Conservation (phyloP, 2,113 vertebrate species). For the Labeo catla region DNA sequence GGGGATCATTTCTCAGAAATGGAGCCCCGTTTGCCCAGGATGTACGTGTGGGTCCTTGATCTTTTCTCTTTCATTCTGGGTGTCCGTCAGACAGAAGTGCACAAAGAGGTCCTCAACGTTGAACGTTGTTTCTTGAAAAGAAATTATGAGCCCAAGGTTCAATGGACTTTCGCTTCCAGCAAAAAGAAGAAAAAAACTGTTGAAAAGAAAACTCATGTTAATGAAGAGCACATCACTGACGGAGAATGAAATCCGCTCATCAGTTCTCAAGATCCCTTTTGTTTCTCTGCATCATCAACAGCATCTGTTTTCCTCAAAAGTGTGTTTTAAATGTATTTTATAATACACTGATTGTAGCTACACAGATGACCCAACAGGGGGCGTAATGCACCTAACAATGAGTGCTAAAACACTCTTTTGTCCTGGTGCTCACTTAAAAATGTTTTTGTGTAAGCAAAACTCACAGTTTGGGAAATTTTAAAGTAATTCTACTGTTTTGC, state of each 20-base stretch:
- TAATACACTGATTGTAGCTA: not conserved
- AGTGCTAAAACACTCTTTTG: not conserved
- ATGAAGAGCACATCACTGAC: not conserved
- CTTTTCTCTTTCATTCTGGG: slow-evolving; percentile 74
- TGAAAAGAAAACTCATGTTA: not conserved
- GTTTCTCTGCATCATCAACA: not conserved
- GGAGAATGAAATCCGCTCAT: not conserved
- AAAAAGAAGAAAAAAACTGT: not conserved
- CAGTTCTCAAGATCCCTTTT: not conserved
- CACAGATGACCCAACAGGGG: slow-evolving; percentile 3
- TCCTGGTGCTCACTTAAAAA: not conserved
- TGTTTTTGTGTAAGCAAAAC: not conserved
- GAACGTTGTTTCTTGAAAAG: slow-evolving; percentile 63
- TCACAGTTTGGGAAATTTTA: not conserved
- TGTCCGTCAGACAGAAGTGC: slow-evolving; percentile 55
- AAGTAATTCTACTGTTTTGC: not conserved
- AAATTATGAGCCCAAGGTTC: not conserved
- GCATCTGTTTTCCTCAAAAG: not conserved
- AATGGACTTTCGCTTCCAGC: not conserved
- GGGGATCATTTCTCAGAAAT: slow-evolving; percentile 54
- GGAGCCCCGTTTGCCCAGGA: slow-evolving; percentile 64
- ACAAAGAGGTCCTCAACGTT: slow-evolving; percentile 65
- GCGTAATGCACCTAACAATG: not conserved
- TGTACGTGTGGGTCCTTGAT: slow-evolving; percentile 69
- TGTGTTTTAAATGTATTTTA: not conserved